Conservation (phyloP, 2,888 invertebrate genomes). For the Macrophya annulata region DNA sequence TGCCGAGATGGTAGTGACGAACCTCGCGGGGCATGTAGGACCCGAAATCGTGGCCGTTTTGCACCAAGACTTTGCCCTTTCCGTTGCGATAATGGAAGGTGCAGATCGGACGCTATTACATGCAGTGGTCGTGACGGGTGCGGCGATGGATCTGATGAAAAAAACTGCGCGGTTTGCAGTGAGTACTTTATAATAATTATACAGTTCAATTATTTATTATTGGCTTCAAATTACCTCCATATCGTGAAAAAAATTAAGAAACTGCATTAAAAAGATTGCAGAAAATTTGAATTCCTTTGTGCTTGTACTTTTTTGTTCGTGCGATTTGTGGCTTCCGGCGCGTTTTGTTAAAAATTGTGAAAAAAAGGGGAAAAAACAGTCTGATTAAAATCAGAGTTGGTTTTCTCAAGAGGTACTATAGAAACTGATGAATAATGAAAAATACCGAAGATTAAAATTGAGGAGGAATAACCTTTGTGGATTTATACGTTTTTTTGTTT, state of each 20-base stretch:
- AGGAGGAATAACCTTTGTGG: neutral
- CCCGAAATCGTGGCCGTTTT: constrained; percentile 77
- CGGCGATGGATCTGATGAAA: constrained; percentile 94
- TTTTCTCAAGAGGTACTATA: too few relatives aligned
- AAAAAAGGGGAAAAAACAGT: too few relatives aligned
- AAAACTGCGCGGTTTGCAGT: constrained; percentile 93
- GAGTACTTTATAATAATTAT: constrained; percentile 79
- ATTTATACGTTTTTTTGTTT: constrained; percentile 60
- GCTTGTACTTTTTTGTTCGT: neutral
- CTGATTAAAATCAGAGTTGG: too few relatives aligned
- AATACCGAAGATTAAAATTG: too few relatives aligned
- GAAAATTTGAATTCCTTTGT: neutral
- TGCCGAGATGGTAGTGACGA: constrained; percentile 96
- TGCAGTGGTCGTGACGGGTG: constrained; percentile 96
- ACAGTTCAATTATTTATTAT: neutral
- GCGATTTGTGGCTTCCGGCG: too few relatives aligned
- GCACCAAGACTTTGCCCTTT: constrained; percentile 88
- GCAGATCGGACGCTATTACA: constrained; percentile 93
- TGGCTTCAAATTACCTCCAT: neutral
- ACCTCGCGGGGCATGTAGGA: constrained; percentile 83
- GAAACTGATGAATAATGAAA: too few relatives aligned
- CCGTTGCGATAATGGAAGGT: constrained; percentile 92
- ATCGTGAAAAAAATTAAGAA: neutral
- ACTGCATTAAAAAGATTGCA: neutral
- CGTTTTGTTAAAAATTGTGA: too few relatives aligned